Conservation (phyloP, 2,113 vertebrate genomes). For the Entomyzon cyanotis region DNA sequence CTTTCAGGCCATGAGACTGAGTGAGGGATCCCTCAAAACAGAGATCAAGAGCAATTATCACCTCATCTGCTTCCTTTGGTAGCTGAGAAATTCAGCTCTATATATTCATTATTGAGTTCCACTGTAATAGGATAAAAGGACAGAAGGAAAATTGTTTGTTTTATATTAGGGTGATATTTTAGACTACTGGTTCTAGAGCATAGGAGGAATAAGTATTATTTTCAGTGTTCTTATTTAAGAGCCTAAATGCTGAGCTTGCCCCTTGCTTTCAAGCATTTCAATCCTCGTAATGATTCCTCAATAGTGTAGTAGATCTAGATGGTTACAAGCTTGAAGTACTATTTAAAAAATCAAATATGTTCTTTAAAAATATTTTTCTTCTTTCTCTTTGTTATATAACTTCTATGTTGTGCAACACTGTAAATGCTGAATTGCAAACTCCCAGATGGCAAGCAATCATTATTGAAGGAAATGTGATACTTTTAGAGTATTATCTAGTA, state of each 20-base stretch:
- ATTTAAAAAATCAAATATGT: not conserved
- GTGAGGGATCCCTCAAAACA: not conserved
- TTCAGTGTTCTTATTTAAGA: conserved; percentile 35
- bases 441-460: not conserved
- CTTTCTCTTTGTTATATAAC: not conserved
- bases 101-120: conserved; percentile 38
- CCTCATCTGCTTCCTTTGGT: not conserved
- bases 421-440: not conserved
- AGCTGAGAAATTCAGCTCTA: not conserved
- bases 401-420: not conserved
- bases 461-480: not conserved
- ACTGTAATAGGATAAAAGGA: not conserved
- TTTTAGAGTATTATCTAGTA: not conserved
- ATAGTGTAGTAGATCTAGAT: not conserved
- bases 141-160: not conserved
- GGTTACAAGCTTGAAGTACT: not conserved
- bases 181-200: conserved; percentile 13
- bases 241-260: not conserved
- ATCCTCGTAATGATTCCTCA: not conserved
- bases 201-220: not conserved
- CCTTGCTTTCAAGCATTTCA: conserved; percentile 3
- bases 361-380: not conserved
- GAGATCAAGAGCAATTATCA: not conserved
- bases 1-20: not conserved
- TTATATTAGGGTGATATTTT: conserved; percentile 49